phyloP scores from a whole-genome alignment of 2,113 vertebrate genomes.

The Parus major region DNA sequence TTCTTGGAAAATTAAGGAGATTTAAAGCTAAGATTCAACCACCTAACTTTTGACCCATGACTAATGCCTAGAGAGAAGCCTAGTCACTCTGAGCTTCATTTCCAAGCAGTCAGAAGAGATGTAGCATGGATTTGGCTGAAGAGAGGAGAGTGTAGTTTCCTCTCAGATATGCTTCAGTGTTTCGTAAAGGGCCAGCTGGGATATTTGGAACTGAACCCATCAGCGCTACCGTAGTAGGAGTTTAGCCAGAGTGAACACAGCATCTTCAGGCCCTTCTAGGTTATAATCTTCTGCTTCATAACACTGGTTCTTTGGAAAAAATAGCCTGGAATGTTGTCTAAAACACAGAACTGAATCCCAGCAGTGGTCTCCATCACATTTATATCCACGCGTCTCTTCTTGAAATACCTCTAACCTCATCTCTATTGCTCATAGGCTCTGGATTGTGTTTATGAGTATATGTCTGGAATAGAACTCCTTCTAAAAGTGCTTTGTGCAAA shows the following conservation, averaged over 20 bases:
- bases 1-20: background rate
- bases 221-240: background rate
- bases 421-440: background rate
- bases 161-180: slow-evolving; percentile 16
- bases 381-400: background rate
- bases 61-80: slow-evolving; percentile 26
- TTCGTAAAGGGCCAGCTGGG: background rate
- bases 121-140: slow-evolving; percentile 19
- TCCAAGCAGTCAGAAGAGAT: background rate
- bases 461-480: background rate
- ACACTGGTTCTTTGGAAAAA: background rate
- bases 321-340: background rate
- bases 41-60: slow-evolving; percentile 11
- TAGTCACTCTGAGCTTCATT: background rate
- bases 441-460: background rate
- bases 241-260: background rate
- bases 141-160: background rate
- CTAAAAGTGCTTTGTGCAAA: background rate
- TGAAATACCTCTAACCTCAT: background rate
- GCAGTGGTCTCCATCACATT: background rate
- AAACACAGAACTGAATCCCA: background rate
- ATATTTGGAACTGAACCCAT: slow-evolving; percentile 13
- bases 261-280: background rate
- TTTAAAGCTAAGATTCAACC: background rate
- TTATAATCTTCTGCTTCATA: background rate